Base-by-base conservation (phyloP, 2,797 vertebrate genomes). In the Lutjanus argentimaculatus region DNA sequence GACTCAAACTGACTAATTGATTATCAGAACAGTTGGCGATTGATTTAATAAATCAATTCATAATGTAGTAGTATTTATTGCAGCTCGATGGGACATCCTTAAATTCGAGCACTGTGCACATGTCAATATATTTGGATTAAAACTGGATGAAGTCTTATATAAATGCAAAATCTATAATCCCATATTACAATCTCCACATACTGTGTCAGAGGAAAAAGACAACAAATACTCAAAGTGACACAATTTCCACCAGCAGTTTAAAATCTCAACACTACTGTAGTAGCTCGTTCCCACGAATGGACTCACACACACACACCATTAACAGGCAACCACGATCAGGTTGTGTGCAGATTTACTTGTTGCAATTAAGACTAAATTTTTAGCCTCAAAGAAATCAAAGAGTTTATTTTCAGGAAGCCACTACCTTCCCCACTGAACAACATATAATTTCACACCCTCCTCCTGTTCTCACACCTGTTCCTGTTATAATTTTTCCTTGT, bases 281-380 rank as follows among this genome's bases (percentile, higher is more conserved):
- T 2, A 65, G 40, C 56, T 22, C 16, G 63, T n/a, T 30, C 42
- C 7, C 4, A 46, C 30, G 15, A 56, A 43, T 16, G 14, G 48
- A 36, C 49, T 53, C 14, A 15, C 17, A 16, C 3, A 30, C 2
- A n/a, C 42, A 9, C 59, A n/a, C n/a, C n/a, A n/a, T 43, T 15
- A 49, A 53, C 19, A 51, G n/a, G 15, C 1, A 63, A 67, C 12
- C n/a, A 30, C 1, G 0, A 30, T 48, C 19, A 19, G 2, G n/a
- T 22, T 5, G 30, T 11, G 7, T 6, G 25, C 11, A 10, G 16
- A 43, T 66, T 25, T 21, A n/a, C 10, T 56, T 46, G 6, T 52
- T 67, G 30, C 59, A 78, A 75, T 78, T 64, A 61, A 45, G n/a
- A 66, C 3, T 13, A 55, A 3, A 45, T 36, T 40, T 40, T 48